Evolutionary conservation across 2,888 invertebrate species (phyloP).

Genomic region (Caenorhabditis panamensis): DNA sequence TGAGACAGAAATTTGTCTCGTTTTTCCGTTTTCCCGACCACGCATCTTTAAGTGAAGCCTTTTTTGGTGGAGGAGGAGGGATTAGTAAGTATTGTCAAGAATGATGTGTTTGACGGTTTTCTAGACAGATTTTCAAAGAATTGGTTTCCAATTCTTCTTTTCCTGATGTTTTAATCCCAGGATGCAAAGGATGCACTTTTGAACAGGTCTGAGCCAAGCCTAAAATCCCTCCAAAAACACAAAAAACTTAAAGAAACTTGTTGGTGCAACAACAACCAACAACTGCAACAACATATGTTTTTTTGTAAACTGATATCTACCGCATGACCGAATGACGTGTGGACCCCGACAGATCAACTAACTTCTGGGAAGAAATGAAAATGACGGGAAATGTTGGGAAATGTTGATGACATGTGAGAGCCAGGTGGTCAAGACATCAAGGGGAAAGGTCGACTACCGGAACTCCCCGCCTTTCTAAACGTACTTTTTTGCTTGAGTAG

Average conservation of each 20-base stretch:
- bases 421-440: slow-evolving; percentile 5
- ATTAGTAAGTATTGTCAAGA: slow-evolving; percentile 27
- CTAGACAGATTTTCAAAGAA: too few species aligned
- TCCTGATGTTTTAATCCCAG: too few species aligned
- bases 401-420: not conserved
- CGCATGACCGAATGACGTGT: slow-evolving; percentile 6
- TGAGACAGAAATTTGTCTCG: slow-evolving; percentile 32
- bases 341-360: not conserved
- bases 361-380: not conserved
- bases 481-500: too few species aligned
- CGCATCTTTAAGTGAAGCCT: not conserved
- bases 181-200: too few species aligned
- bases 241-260: not conserved
- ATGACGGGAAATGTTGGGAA: not conserved
- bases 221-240: too few species aligned
- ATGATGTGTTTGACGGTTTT: too few species aligned
- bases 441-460: not conserved
- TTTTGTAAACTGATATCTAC: slow-evolving; percentile 7
- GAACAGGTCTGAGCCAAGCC: too few species aligned
- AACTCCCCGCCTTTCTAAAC: too few species aligned
- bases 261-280: not conserved
- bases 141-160: not conserved
- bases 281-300: slow-evolving; percentile 6
- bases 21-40: not conserved
- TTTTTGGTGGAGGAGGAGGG: not conserved